Conservation (phyloP, 1,140 invertebrate genomes). For the Drosophila sproati region DNA sequence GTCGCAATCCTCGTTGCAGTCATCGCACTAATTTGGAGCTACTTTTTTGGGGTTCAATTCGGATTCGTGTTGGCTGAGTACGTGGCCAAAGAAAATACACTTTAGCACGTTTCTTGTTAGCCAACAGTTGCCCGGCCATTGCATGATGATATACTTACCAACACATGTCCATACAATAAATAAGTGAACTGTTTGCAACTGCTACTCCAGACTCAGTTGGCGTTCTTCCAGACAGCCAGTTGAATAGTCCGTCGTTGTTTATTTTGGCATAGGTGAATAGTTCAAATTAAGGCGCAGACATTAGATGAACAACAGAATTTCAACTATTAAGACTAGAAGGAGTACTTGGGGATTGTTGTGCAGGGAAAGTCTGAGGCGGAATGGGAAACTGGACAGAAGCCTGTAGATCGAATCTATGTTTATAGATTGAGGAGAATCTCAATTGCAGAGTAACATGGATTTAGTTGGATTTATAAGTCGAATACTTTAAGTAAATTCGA, state of each 20-base stretch:
- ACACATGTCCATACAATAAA: slow-evolving; percentile 21
- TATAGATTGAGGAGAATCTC: too few relatives aligned
- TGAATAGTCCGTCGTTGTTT: slow-evolving; percentile 49
- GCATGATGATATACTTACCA: slow-evolving; percentile 57
- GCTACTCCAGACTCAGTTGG: neutral
- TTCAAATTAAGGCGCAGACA: slow-evolving; percentile 65
- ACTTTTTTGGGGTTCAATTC: slow-evolving; percentile 65
- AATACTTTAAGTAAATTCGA: too few relatives aligned
- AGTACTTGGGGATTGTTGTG: neutral
- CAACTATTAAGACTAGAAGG: neutral
- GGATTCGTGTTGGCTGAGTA: slow-evolving; percentile 42
- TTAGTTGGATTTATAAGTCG: too few relatives aligned
- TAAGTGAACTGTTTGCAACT: slow-evolving; percentile 28
- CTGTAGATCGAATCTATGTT: too few relatives aligned
- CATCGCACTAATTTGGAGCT: slow-evolving; percentile 77
- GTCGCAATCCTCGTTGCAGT: slow-evolving; percentile 61
- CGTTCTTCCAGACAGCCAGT: slow-evolving; percentile 34
- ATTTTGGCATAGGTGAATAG: slow-evolving; percentile 62
- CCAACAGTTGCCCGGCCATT: slow-evolving; percentile 59
- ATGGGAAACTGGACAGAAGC: too few relatives aligned
- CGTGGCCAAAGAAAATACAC: slow-evolving; percentile 78
- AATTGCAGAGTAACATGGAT: too few relatives aligned
- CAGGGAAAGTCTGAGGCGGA: too few relatives aligned
- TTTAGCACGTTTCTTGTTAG: slow-evolving; percentile 83
- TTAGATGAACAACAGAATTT: slow-evolving; percentile 26